Percentiles rank a stretch among this genome's conserved stretches.
Conservation (phyloP, 2,113 vertebrate species). For the Corythoichthys haematopterus region DNA sequence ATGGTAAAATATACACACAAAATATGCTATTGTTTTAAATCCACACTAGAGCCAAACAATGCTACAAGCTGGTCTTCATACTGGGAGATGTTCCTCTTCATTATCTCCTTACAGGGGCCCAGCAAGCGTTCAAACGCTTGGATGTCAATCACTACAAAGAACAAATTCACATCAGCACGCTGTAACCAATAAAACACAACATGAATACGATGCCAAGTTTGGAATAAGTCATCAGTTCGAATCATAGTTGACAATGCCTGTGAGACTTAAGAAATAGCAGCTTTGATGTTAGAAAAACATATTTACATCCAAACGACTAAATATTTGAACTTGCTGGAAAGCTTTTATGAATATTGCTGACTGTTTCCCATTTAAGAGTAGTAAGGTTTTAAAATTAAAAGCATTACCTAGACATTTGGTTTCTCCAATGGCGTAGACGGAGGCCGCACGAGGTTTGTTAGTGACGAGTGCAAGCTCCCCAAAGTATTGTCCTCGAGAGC, state of each 20-base stretch:
- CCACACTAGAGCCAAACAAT: constrained; percentile 88
- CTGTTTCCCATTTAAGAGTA: no score
- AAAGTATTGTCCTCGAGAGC: constrained; percentile 88
- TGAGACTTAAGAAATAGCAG: no score
- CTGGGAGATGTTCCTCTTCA: constrained; percentile 95
- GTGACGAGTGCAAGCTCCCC: constrained; percentile 94
- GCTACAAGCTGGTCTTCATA: constrained; percentile 92
- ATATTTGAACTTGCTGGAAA: no score
- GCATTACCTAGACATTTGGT: constrained; percentile 89
- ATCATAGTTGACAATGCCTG: no score
- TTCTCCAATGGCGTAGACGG: constrained; percentile 85
- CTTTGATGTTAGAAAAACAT: no score
- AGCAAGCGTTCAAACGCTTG: constrained; percentile 94
- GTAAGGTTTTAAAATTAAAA: background rate
- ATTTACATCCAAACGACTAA: no score
- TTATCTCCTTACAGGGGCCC: constrained; percentile 96
- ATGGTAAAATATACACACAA: background rate
- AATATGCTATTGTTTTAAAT: constrained; percentile 68
- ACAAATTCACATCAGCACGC: background rate
- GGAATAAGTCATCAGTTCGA: no score
- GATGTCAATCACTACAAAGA: constrained; percentile 85
- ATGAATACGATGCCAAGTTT: no score
- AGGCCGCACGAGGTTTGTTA: constrained; percentile 93
- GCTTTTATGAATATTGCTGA: background rate
- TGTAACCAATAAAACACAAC: background rate